Conservation (phyloP, 2,797 vertebrate genomes). For the Micromesistius poutassou region DNA sequence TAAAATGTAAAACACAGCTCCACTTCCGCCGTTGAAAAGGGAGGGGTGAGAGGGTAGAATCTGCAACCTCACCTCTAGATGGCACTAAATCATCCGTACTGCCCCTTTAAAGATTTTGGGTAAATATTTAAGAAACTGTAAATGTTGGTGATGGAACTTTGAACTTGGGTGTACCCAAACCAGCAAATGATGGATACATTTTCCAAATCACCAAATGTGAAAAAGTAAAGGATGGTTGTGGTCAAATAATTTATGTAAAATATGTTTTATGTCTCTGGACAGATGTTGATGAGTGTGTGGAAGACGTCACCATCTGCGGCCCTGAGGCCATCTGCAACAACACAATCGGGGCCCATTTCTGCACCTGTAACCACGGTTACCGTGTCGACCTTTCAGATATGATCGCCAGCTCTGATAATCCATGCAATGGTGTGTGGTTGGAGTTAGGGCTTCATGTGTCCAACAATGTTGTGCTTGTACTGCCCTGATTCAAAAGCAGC, state of each 20-base stretch:
- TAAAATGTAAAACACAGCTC: no score
- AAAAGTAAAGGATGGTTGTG: background rate
- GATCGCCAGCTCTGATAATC: constrained; percentile 42
- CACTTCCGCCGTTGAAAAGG: no score
- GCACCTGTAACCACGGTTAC: constrained; percentile 44
- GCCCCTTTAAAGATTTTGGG: background rate
- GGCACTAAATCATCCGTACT: no score
- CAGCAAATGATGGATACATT: background rate
- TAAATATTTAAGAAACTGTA: background rate
- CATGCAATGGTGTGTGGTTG: constrained; percentile 49
- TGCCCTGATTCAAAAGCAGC: background rate
- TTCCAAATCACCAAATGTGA: background rate
- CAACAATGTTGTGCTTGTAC: background rate
- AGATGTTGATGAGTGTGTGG: constrained; percentile 54
- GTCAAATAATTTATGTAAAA: background rate
- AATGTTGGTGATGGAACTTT: background rate
- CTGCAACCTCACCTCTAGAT: no score
- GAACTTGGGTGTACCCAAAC: background rate
- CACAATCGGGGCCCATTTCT: constrained; percentile 44
- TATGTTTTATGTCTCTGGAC: constrained; percentile 7
- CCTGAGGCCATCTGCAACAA: constrained; percentile 57
- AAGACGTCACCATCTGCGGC: constrained; percentile 41
- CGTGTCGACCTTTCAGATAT: background rate
- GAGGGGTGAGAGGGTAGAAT: no score
- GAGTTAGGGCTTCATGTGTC: background rate